Percentiles rank a stretch among this genome's conserved stretches.
These are phyloP conservation scores for Zapornia atra DNA, from an alignment of 2,113 vertebrate species.

Conservation along the genomic window DNA sequence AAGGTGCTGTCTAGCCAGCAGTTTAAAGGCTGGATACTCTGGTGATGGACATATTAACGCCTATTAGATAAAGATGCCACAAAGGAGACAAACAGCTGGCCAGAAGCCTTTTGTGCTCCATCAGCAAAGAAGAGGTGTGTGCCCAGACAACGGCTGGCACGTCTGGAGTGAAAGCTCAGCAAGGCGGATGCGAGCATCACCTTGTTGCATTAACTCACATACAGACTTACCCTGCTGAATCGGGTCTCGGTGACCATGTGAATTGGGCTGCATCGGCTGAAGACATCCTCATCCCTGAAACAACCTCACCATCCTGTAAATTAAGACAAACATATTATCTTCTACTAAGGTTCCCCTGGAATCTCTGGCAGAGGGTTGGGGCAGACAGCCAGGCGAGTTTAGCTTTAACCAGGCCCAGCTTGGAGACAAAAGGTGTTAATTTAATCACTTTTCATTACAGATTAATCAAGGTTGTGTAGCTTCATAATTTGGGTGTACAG, in stretches of 20 bases:
- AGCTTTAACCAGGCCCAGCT: background rate
- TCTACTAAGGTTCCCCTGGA: background rate
- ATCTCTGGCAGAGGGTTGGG: background rate
- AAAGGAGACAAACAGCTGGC: background rate
- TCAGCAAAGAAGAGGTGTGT: background rate
- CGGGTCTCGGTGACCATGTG: accelerated
- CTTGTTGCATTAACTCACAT: background rate
- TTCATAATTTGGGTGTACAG: background rate
- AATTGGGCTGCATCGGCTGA: background rate
- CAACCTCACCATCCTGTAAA: background rate
- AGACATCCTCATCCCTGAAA: background rate
- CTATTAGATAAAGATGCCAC: background rate
- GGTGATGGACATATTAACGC: no score
- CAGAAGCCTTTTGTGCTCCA: background rate
- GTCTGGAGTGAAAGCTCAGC: background rate
- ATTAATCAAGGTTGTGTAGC: background rate
- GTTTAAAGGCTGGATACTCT: background rate
- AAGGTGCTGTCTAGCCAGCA: background rate
- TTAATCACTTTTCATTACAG: background rate
- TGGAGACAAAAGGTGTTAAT: background rate
- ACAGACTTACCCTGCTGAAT: background rate
- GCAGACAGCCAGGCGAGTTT: background rate
- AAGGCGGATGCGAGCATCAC: background rate
- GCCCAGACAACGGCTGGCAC: accelerated
- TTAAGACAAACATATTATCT: background rate